Base-by-base conservation (phyloP, 1,140 invertebrate species). In the Leptinotarsa lineolata region DNA sequence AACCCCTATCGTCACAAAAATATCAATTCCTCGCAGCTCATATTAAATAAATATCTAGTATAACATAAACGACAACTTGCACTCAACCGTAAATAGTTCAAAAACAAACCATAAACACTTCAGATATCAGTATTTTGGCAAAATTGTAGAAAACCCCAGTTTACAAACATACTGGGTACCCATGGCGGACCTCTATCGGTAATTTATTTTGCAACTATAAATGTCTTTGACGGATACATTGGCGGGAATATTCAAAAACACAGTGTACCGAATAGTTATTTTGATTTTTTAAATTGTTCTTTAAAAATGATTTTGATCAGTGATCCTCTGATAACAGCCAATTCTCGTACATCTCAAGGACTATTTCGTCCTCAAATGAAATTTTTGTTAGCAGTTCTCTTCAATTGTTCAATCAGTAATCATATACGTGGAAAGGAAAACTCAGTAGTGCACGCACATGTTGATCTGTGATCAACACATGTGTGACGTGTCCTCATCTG, bases 131-230 rank as follows among this genome's bases (percentile, higher is more conserved):
- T 77, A 78, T 78, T 82, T 81, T 80, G 68, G 73, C 24, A 77
- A 81, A 82, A 79, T 76, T 81, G 74, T 76, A 79, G 76, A 82
- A 81, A 82, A 80, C 72, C 79, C 80, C 81, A 82, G 80, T 82
- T 82, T 81, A 82, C 79, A 82, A 82, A 82, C 81, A 82, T 79
- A 82, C 81, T 82, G 80, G 79, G 76, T 59, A 70, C 68, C 68
- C 68, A 70, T 70, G 68, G 68, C 68, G 68, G 68, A 70, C 68
- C 68, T 70, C 68, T 70, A 70, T 70, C 68, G 68, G 68, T 70
- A 70, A 59, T 24, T 70, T 70, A 54, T 21, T 70, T 70, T 24
- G 20, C 24, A n/a, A 70, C 48, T 48, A 58, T 59, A 21, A 20
- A 24, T 15, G 18, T 22, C 30, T 39, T 30, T 59, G n/a, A n/a